Evolutionary conservation across 2,113 vertebrate species (phyloP), one percentile per base, ranked within the genome.

Genomic region (Heterochromis multidens): DNA sequence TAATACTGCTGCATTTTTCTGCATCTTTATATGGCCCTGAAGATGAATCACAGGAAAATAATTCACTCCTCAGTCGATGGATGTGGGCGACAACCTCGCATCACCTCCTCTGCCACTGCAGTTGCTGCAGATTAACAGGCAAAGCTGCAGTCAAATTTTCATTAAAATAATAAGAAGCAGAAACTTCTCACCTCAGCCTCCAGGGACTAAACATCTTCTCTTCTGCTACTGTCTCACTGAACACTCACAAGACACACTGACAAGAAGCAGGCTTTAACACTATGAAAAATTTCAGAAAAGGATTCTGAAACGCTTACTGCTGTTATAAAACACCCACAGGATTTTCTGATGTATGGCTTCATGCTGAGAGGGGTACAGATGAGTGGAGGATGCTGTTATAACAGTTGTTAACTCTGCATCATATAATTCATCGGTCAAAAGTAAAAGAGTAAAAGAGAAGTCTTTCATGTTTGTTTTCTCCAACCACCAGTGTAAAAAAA

Each of bases 301-400:
- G 74, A 85, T 85, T 79, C 40, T 52, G 37, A 79, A 70, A 62
- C 79, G 57, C 83, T 82, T 46, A 40, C 54, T 27, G 52, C 65
- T 58, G 40, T 35, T 77, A 21, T 77, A 78, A 80, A 57, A 86
- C 77, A 23, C 77, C 84, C 77, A 77, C 33, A 54, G 59, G 37
- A 35, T 59, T 67, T 83, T 13, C 49, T 43, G 65, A 72, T 40
- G n/a, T 27, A 11, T 3, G 21, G 35, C 27, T 49, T 77, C 61
- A 63, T 17, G 40, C 59, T 78, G 14, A 54, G n/a, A 67, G 13
- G 23, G 11, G 11, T 5, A 25, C 21, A 65, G 5, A 43, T 27
- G 61, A 54, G 33, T 25, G 61, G 23, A 58, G 49, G 83, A 76
- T 14, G 52, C 29, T 35, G 70, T 27, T 77, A 27, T 2, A 57